phyloP scores from a whole-genome alignment of 1,140 invertebrate species.

The Bicyclus anynana region DNA sequence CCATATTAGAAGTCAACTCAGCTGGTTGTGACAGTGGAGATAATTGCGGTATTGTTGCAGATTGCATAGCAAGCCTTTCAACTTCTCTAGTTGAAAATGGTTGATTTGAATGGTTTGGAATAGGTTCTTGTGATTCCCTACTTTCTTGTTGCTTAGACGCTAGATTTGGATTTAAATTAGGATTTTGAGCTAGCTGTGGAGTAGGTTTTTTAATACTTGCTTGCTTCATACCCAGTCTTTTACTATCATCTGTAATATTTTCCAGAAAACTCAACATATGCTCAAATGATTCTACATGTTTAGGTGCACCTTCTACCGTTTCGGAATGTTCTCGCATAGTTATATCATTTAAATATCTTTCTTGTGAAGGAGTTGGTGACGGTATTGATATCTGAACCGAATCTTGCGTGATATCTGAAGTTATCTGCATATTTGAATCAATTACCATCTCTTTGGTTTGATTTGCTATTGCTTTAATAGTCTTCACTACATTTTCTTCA shows the following conservation, averaged over 20 bases:
- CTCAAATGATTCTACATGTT: conserved; percentile 81
- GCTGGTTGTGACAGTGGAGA: conserved; percentile 84
- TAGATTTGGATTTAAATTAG: conserved; percentile 34
- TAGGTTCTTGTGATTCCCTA: conserved; percentile 54
- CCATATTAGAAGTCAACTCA: conserved; percentile 83
- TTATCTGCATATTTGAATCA: conserved; percentile 74
- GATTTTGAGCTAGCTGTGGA: conserved; percentile 32
- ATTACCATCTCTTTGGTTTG: conserved; percentile 75
- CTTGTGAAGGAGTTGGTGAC: conserved; percentile 79
- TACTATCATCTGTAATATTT: conserved; percentile 78
- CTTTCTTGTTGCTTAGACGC: conserved; percentile 49
- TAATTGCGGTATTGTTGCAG: conserved; percentile 80
- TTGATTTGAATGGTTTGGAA: no score
- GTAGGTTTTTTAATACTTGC: conserved; percentile 35
- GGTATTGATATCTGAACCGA: conserved; percentile 80
- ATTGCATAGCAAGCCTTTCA: conserved; percentile 56
- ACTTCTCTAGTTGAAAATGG: conserved; percentile 49
- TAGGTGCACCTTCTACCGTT: conserved; percentile 66
- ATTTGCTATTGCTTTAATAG: conserved; percentile 70
- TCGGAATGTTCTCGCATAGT: conserved; percentile 77
- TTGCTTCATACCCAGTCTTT: conserved; percentile 59
- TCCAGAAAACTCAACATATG: conserved; percentile 83
- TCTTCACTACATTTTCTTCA: conserved; percentile 65
- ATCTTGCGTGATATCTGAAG: conserved; percentile 76
- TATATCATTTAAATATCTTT: conserved; percentile 79